Evolutionary conservation across 2,888 invertebrate genomes (phyloP).

Genomic region (Drosophila atripex): DNA sequence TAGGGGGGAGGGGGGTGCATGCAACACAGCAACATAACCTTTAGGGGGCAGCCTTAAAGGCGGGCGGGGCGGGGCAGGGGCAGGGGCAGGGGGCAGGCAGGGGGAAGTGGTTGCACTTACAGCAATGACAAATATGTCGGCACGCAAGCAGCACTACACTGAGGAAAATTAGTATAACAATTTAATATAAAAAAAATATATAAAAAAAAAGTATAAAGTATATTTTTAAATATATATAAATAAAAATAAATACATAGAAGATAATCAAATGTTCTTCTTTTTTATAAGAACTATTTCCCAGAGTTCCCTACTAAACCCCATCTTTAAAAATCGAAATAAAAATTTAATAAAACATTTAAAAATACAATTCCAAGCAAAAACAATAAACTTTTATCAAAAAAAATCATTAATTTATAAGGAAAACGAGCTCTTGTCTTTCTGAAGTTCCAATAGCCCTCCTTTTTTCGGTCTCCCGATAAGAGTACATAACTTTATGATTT

Average conservation of each 20-base stretch:
- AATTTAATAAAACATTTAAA: background rate
- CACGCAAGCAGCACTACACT: constrained; percentile 57
- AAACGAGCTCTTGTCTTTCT: background rate
- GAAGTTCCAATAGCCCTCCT: background rate
- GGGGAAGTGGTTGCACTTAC: constrained; percentile 39
- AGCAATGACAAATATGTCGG: constrained; percentile 71
- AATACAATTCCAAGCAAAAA: background rate
- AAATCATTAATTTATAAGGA: background rate
- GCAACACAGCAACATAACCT: constrained; percentile 73
- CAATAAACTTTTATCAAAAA: background rate
- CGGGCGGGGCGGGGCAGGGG: background rate
- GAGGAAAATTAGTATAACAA: too few species aligned
- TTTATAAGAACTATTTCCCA: too few species aligned
- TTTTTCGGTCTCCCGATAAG: background rate
- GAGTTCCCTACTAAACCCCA: too few species aligned
- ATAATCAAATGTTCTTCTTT: background rate
- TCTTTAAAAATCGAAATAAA: background rate
- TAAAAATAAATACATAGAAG: too few species aligned
- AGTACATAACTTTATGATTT: background rate
- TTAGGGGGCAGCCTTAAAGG: constrained; percentile 62
- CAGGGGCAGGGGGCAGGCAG: constrained; percentile 29
- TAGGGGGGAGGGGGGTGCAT: background rate
- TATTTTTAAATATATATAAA: background rate
- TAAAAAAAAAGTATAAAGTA: too few species aligned
- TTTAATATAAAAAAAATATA: too few species aligned